phyloP scores from a whole-genome alignment of 1,140 invertebrate genomes.

The Papilio aristodemus region DNA sequence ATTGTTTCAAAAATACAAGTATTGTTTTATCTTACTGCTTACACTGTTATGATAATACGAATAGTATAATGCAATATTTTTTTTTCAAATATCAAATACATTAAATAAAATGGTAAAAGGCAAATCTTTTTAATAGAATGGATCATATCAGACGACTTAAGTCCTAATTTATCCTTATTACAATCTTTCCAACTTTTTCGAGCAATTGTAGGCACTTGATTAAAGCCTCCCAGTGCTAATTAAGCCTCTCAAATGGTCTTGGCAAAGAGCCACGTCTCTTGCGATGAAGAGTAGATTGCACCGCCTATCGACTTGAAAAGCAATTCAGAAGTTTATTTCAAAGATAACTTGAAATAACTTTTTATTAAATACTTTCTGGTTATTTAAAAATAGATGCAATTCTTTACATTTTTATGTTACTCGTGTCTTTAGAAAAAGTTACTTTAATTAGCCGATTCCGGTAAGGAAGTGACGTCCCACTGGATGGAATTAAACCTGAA shows the following conservation, averaged over 20 bases:
- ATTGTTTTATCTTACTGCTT: too few species aligned
- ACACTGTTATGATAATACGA: too few species aligned
- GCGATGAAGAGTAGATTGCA: constrained; percentile 6
- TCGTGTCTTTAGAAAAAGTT: background rate
- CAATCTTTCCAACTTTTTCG: constrained; percentile 20
- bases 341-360: constrained; percentile 25
- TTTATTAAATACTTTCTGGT: constrained; percentile 2
- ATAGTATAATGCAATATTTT: too few species aligned
- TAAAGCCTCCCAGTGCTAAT: constrained; percentile 27
- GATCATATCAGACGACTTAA: constrained; percentile 1
- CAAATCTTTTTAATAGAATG: background rate
- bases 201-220: constrained; percentile 28
- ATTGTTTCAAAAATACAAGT: too few species aligned
- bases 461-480: too few species aligned
- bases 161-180: background rate
- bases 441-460: too few species aligned
- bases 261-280: constrained; percentile 21
- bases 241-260: constrained; percentile 27
- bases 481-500: too few species aligned
- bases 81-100: background rate
- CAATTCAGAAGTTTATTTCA: constrained; percentile 32
- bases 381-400: background rate
- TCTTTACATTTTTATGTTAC: background rate
- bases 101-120: background rate
- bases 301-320: constrained; percentile 28